A percentile compares a stretch with the other conserved stretches of the same genome.
Evolutionary conservation across 2,113 vertebrate genomes (phyloP).

Genomic region (Ageneiosus marmoratus): DNA sequence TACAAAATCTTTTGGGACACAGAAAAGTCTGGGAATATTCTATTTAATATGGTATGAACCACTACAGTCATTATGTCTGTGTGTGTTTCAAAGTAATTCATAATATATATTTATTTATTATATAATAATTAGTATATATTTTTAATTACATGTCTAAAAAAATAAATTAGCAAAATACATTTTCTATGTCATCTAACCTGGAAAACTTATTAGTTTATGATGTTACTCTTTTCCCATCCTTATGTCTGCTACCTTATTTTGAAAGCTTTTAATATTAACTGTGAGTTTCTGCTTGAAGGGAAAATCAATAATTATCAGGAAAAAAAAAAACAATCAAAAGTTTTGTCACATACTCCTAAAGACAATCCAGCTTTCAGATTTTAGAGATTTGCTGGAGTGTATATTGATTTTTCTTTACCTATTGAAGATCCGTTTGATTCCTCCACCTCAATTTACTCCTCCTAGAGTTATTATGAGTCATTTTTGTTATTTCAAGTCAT

Average conservation of each 20-base stretch:
- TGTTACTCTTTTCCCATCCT: not conserved
- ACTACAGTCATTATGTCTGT: not conserved
- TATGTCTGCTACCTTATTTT: not conserved
- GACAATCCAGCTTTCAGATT: conserved; percentile 2
- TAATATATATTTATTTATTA: not conserved
- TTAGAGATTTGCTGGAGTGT: not conserved
- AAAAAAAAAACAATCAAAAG: not conserved
- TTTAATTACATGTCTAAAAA: not conserved
- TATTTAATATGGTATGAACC: not conserved
- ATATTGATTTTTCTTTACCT: conserved; percentile 9
- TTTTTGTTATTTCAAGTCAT: not conserved
- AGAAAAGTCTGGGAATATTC: not conserved
- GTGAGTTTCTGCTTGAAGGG: not conserved
- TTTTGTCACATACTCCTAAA: not conserved
- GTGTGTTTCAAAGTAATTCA: not conserved
- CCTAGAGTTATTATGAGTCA: conserved; percentile 16
- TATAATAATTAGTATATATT: not conserved
- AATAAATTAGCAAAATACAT: too few species aligned
- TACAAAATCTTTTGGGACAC: not conserved
- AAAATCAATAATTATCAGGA: not conserved
- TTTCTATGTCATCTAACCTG: not conserved
- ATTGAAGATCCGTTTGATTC: not conserved
- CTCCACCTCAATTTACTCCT: not conserved
- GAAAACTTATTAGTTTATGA: not conserved
- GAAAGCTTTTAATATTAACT: not conserved